Evolutionary conservation across 2,888 invertebrate species (phyloP).

Genomic region (Suillia variegata): DNA sequence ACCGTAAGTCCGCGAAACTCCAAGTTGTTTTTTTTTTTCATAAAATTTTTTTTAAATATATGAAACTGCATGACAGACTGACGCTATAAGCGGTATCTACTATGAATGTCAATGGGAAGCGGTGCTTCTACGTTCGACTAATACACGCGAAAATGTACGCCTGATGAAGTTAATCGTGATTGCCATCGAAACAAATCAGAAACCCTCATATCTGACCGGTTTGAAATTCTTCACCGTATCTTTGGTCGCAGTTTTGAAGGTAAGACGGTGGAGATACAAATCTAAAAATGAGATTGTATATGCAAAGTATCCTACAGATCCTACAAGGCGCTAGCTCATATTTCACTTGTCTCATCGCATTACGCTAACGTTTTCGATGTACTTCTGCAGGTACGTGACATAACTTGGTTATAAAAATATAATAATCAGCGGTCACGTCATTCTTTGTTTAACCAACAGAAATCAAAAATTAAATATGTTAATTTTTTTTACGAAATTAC

Average conservation of each 20-base stretch:
- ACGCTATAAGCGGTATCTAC: slow-evolving; percentile 44
- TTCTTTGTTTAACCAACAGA: too few relatives aligned
- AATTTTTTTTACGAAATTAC: too few relatives aligned
- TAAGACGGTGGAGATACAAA: slow-evolving; percentile 21
- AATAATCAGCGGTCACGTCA: too few relatives aligned
- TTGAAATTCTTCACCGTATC: slow-evolving; percentile 47
- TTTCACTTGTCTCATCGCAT: slow-evolving; percentile 49
- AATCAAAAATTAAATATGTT: too few relatives aligned
- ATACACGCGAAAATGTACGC: slow-evolving; percentile 39
- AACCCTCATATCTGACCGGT: slow-evolving; percentile 43
- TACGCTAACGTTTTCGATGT: slow-evolving; percentile 41
- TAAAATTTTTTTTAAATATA: too few relatives aligned
- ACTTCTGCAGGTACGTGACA: too few relatives aligned
- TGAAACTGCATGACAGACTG: too few relatives aligned
- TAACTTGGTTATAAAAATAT: too few relatives aligned
- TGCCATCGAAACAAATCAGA: slow-evolving; percentile 42
- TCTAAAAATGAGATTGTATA: not conserved
- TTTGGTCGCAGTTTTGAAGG: slow-evolving; percentile 40
- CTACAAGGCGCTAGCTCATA: slow-evolving; percentile 49
- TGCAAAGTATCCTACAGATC: slow-evolving; percentile 32
- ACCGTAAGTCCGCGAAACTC: slow-evolving; percentile 42
- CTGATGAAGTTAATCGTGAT: slow-evolving; percentile 42
- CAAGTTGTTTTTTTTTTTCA: too few relatives aligned
- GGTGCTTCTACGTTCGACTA: slow-evolving; percentile 37
- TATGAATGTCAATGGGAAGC: slow-evolving; percentile 47